These are phyloP conservation scores for Pimpla rufipes DNA, from an alignment of 2,888 invertebrate genomes.

Conservation along the genomic window DNA sequence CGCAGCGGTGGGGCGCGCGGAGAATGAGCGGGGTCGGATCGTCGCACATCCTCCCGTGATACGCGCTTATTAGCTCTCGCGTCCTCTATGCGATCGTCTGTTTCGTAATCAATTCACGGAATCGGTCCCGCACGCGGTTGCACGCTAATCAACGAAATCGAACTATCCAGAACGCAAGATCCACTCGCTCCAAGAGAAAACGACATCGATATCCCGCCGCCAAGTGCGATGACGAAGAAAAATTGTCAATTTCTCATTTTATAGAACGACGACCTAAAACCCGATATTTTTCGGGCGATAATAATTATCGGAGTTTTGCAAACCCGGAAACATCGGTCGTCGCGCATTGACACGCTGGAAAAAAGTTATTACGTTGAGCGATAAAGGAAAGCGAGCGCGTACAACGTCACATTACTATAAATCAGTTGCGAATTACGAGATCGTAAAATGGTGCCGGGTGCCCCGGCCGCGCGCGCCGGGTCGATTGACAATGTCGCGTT, in stretches of 20 bases:
- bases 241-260: too few species aligned
- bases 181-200: background rate
- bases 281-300: background rate
- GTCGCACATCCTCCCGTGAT: conserved; percentile 80
- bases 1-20: background rate
- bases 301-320: background rate
- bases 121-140: background rate
- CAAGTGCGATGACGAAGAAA: too few species aligned
- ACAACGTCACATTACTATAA: background rate
- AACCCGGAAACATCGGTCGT: background rate
- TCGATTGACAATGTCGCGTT: too few species aligned
- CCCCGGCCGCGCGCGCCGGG: too few species aligned
- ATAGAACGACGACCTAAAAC: too few species aligned
- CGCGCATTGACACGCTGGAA: background rate
- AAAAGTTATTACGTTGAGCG: conserved; percentile 9
- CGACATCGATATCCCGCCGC: too few species aligned
- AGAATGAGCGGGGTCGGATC: conserved; percentile 67
- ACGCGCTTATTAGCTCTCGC: conserved; percentile 80
- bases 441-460: conserved; percentile 36
- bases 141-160: background rate
- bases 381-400: background rate
- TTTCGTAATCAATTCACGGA: conserved; percentile 79
- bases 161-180: background rate
- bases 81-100: conserved; percentile 68
- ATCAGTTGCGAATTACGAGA: conserved; percentile 35